Conservation (phyloP, 2,888 invertebrate species). For the Drosophila pseudotakahashii region DNA sequence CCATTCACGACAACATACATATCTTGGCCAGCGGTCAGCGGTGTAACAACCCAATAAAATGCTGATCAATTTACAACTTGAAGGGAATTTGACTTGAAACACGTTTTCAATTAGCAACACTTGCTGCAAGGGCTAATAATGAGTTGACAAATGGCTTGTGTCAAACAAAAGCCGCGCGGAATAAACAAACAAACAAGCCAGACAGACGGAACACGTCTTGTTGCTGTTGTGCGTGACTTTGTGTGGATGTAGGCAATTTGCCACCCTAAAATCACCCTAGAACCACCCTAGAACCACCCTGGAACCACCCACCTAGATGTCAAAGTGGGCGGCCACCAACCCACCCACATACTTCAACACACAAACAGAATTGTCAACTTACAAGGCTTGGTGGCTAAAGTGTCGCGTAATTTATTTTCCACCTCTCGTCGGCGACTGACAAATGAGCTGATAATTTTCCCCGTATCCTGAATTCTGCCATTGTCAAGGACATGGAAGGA, state of each 20-base stretch:
- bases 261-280: constrained; percentile 2
- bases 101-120: constrained; percentile 67
- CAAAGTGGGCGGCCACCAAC: constrained; percentile 14
- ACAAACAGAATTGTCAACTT: constrained; percentile 39
- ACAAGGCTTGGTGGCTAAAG: constrained; percentile 40
- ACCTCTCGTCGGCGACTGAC: constrained; percentile 52
- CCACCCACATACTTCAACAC: constrained; percentile 15
- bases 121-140: constrained; percentile 54
- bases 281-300: not conserved
- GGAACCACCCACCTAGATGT: constrained; percentile 20
- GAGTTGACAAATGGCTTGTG: constrained; percentile 55
- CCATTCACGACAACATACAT: too few species aligned
- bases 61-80: constrained; percentile 7
- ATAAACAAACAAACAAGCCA: constrained; percentile 30
- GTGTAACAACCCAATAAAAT: constrained; percentile 16
- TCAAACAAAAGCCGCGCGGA: constrained; percentile 34
- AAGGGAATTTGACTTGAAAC: constrained; percentile 40
- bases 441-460: constrained; percentile 55
- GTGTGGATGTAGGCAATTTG: constrained; percentile 42
- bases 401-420: constrained; percentile 58
- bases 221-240: constrained; percentile 43
- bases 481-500: constrained; percentile 36
- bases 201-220: constrained; percentile 44
- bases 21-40: constrained; percentile 25
- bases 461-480: constrained; percentile 30